phyloP scores from a whole-genome alignment of 2,113 vertebrate species.

The Urocolius indicus region DNA sequence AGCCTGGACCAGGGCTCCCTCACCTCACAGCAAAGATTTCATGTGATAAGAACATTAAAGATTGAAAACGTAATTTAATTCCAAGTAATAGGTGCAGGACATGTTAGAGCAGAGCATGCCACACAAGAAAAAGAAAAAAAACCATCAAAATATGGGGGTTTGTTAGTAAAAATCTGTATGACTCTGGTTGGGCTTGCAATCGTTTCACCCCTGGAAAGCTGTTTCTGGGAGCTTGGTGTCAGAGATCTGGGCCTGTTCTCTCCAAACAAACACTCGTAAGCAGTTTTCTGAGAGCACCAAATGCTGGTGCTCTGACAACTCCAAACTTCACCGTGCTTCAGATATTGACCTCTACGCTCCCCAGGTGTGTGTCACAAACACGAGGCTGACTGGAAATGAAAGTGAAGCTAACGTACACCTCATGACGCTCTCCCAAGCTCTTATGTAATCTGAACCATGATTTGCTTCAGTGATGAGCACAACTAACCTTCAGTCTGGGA shows the following conservation, averaged over 20 bases:
- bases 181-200: background rate
- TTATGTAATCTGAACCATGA: constrained; percentile 31
- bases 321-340: constrained; percentile 40
- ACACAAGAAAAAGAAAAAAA: background rate
- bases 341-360: constrained; percentile 46
- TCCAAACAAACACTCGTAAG: background rate
- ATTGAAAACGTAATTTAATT: too few species aligned
- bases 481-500: constrained; percentile 57
- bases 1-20: too few species aligned
- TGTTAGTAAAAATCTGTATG: background rate
- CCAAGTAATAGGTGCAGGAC: background rate
- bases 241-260: background rate
- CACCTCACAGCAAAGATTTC: too few species aligned
- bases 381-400: constrained; percentile 75
- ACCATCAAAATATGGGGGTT: background rate
- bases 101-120: background rate
- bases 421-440: constrained; percentile 59
- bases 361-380: constrained; percentile 41
- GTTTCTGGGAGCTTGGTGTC: background rate
- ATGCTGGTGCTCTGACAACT: constrained; percentile 15
- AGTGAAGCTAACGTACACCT: constrained; percentile 63
- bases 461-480: constrained; percentile 49
- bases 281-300: background rate
- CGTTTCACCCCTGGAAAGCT: background rate
- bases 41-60: too few species aligned